Evolutionary conservation across 2,113 vertebrate genomes (phyloP).

Genomic region (Thalassoma bifasciatum): DNA sequence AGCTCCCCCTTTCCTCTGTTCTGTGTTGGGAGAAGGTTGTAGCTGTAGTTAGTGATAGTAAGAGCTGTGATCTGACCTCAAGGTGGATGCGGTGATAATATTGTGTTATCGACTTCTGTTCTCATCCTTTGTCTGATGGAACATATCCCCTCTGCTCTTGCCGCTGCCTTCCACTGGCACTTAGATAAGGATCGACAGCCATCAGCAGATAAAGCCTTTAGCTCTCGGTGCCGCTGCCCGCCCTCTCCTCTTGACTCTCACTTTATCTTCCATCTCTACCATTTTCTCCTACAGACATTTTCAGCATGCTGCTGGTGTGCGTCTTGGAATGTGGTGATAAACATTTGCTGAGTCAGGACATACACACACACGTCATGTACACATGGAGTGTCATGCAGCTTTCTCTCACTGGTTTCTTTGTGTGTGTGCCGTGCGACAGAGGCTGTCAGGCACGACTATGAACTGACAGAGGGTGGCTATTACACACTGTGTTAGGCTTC

Average conservation of each 20-base stretch:
- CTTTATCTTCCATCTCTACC: constrained; percentile 34
- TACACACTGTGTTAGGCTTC: constrained; percentile 45
- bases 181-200: constrained; percentile 67
- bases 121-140: constrained; percentile 50
- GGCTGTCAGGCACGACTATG: constrained; percentile 26
- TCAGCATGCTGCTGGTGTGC: constrained; percentile 36
- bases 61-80: constrained; percentile 31
- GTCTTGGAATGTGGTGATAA: constrained; percentile 60
- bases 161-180: constrained; percentile 24
- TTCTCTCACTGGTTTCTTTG: not conserved
- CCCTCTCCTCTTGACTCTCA: constrained; percentile 25
- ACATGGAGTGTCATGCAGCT: constrained; percentile 10
- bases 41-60: not conserved
- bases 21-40: constrained; percentile 11
- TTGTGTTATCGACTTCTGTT: constrained; percentile 45
- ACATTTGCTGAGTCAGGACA: constrained; percentile 26
- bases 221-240: constrained; percentile 12
- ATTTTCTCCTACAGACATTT: constrained; percentile 47
- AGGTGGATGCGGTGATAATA: constrained; percentile 44
- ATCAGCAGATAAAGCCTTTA: constrained; percentile 66
- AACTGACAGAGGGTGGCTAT: constrained; percentile 38
- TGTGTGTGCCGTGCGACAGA: constrained; percentile 8
- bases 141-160: constrained; percentile 31
- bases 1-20: not conserved
- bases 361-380: constrained; percentile 24